Base-by-base conservation (phyloP, 2,113 vertebrate species). In the Callospermophilus lateralis region DNA sequence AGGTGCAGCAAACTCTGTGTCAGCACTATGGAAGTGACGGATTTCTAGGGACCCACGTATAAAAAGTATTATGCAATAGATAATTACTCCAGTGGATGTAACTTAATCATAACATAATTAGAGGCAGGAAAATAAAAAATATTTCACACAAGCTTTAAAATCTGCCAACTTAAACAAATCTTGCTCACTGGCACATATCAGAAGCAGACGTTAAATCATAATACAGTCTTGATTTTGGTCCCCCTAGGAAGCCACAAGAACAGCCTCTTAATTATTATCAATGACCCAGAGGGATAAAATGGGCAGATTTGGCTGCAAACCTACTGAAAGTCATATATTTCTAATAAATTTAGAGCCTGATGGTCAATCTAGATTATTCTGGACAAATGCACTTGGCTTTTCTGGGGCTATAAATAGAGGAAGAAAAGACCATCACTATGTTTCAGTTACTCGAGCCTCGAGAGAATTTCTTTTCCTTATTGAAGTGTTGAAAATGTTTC, bases 51-150 rank as follows among this genome's bases (percentile, higher is more conserved):
- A 97, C 70, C 37, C 58, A 77, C 6, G 17, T 76, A 95, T 95
- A 94, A 94, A 95, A 96, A 94, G 87, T 95, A 97, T 96, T 95
- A 93, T 96, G 90, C 94, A 96, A 97, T 73, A 98, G 90, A 98
- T 97, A 96, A 97, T 97, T 97, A 95, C 94, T 97, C 88, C 11
- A 94, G 97, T 93, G 93, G 76, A 67, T 94, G 80, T 93, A 98
- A 97, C 96, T 97, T 98, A 98, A 97, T 97, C 90, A 97, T 79
- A 97, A 97, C 92, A 96, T 96, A 97, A 98, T 98, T 97, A 98
- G 94, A 93, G 67, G 84, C 79, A 93, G 61, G 95, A 95, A 98
- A 97, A 97, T 93, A 94, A 91, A 95, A 98, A 95, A 89, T 93
- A 93, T 94, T 96, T 96, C 67, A 90, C 42, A 76, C 80, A 81